Percentiles rank a stretch among this genome's conserved stretches.
Evolutionary conservation across 2,888 invertebrate species (phyloP).

Genomic region (Alviniconcha strummeri): DNA sequence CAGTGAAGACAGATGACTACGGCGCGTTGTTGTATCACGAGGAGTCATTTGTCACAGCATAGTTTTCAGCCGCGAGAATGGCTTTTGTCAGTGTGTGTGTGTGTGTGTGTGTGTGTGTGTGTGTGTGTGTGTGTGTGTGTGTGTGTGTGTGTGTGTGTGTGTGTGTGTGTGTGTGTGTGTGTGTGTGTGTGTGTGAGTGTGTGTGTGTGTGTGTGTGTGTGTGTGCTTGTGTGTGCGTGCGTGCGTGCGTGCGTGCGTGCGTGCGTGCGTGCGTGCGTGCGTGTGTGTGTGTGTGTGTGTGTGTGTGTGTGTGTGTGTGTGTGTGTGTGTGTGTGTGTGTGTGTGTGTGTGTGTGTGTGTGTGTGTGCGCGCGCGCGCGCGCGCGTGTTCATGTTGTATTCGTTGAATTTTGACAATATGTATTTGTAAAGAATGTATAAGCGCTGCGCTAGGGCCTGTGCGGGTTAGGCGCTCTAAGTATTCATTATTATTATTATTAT

Average conservation of each 20-base stretch:
- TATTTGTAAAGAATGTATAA: too few species aligned
- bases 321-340: not conserved
- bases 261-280: not conserved
- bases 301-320: not conserved
- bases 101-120: slow-evolving; percentile 5
- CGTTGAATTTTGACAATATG: not conserved
- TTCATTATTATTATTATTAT: too few species aligned
- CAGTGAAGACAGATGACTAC: too few species aligned
- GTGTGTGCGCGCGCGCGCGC: not conserved
- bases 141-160: slow-evolving; percentile 15
- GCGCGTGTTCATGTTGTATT: not conserved
- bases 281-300: not conserved
- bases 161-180: slow-evolving; percentile 4
- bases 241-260: not conserved
- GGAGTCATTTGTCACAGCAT: too few species aligned
- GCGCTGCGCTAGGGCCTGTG: too few species aligned
- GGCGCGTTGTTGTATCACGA: too few species aligned
- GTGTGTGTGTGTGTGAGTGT: slow-evolving; percentile 24
- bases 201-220: slow-evolving; percentile 19
- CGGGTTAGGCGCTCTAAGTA: too few species aligned
- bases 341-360: not conserved
- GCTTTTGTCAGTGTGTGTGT: too few species aligned
- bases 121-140: slow-evolving; percentile 21
- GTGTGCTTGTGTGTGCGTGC: not conserved
- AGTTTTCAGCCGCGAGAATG: too few species aligned